Evolutionary conservation across 1,140 invertebrate species (phyloP).

Genomic region (Subanguina moxae): DNA sequence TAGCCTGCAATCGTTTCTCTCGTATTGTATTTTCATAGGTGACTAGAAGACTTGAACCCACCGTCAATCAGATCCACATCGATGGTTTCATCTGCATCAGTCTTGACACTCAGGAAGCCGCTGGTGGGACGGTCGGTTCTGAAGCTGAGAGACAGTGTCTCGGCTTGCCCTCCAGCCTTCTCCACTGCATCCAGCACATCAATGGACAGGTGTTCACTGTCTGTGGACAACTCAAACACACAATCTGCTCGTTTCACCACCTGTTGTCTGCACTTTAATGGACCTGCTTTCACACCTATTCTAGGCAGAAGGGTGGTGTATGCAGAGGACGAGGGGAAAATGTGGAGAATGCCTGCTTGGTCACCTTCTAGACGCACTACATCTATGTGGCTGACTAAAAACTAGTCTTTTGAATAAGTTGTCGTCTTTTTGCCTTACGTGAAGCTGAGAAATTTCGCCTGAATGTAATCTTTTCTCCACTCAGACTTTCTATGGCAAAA

Average conservation of each 20-base stretch:
- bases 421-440: too few species aligned
- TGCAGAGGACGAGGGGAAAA: too few species aligned
- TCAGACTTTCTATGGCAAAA: too few species aligned
- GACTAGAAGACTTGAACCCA: too few species aligned
- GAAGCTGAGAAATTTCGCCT: too few species aligned
- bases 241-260: neutral
- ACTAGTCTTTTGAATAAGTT: too few species aligned
- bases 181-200: neutral
- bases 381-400: neutral
- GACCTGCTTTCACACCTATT: neutral
- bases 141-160: neutral
- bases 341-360: too few species aligned
- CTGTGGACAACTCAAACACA: neutral
- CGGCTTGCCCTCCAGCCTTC: neutral
- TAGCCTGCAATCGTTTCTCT: slow-evolving; percentile 2
- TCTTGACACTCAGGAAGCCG: neutral
- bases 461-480: too few species aligned
- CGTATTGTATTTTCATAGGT: too few species aligned
- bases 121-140: neutral
- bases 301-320: neutral
- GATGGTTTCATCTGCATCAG: neutral
- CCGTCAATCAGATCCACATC: neutral
- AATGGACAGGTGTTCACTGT: neutral
- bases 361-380: too few species aligned
- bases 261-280: neutral